These are phyloP conservation scores for Clunio marinus DNA, from an alignment of 2,888 invertebrate species.

Conservation along the genomic window DNA sequence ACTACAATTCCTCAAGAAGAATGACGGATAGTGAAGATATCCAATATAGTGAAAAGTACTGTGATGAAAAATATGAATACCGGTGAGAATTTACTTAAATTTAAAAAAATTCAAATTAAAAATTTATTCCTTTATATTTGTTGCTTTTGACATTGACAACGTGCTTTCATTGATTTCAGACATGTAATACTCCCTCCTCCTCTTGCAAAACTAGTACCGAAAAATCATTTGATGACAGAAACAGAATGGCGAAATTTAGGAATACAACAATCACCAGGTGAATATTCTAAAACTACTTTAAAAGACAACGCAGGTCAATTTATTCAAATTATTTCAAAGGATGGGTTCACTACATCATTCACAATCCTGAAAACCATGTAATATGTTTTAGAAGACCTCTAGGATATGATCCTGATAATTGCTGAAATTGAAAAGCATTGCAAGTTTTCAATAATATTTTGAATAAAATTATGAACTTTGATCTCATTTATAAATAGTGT, in stretches of 20 bases:
- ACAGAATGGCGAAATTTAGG: conserved; percentile 89
- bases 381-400: conserved; percentile 68
- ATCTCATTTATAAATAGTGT: not conserved
- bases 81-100: conserved; percentile 56
- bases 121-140: conserved; percentile 6
- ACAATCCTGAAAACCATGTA: conserved; percentile 86
- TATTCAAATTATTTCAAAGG: not conserved
- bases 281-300: conserved; percentile 50
- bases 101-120: not conserved
- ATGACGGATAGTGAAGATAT: too few relatives aligned
- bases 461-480: not conserved
- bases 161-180: too few relatives aligned
- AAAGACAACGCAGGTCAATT: too few relatives aligned
- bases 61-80: conserved; percentile 82
- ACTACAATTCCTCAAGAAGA: too few relatives aligned
- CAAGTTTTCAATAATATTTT: not conserved
- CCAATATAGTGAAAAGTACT: conserved; percentile 89
- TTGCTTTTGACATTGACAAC: too few relatives aligned
- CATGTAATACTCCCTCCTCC: conserved; percentile 88
- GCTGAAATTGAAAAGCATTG: conserved; percentile 46
- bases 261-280: conserved; percentile 88
- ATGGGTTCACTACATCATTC: conserved; percentile 81
- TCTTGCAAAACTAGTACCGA: conserved; percentile 78
- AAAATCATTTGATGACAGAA: conserved; percentile 88
- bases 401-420: not conserved